Evolutionary conservation across 2,888 invertebrate species (phyloP).

Genomic region (Drosophila kambysellisi): DNA sequence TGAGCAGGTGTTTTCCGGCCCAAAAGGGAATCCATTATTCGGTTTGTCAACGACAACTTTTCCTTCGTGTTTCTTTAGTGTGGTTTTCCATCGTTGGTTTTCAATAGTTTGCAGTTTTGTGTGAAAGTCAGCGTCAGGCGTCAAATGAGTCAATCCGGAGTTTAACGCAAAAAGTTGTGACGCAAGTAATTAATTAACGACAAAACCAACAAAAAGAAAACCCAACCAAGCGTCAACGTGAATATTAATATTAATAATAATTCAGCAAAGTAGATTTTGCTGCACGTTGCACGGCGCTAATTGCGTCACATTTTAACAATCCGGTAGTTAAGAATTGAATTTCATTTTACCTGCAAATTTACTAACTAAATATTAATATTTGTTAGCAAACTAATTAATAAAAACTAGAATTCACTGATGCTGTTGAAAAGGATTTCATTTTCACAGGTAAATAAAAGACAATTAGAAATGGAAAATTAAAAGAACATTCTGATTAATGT

Average conservation of each 20-base stretch:
- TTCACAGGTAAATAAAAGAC: too few relatives aligned
- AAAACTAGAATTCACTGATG: neutral
- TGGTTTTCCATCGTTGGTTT: neutral
- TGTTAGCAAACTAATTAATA: neutral
- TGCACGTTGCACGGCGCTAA: neutral
- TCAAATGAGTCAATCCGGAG: slow-evolving; percentile 38
- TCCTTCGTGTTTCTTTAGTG: neutral
- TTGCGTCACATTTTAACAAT: neutral
- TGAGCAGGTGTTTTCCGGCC: neutral
- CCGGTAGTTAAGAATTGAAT: neutral
- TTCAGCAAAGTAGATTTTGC: neutral
- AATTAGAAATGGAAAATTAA: neutral
- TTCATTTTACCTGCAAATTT: neutral
- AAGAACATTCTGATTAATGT: too few relatives aligned
- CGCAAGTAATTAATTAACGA: slow-evolving; percentile 75
- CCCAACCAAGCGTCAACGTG: slow-evolving; percentile 58
- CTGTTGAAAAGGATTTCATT: neutral
- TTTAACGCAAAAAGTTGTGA: slow-evolving; percentile 65
- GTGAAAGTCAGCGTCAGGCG: slow-evolving; percentile 57
- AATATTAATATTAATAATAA: slow-evolving; percentile 28
- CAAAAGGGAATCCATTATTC: neutral
- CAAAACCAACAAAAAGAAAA: slow-evolving; percentile 52
- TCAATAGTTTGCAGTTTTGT: slow-evolving; percentile 54
- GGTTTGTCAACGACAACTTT: neutral
- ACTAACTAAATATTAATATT: neutral